These are phyloP conservation scores for Alcis repandata DNA, from an alignment of 2,888 invertebrate genomes.

Conservation along the genomic window DNA sequence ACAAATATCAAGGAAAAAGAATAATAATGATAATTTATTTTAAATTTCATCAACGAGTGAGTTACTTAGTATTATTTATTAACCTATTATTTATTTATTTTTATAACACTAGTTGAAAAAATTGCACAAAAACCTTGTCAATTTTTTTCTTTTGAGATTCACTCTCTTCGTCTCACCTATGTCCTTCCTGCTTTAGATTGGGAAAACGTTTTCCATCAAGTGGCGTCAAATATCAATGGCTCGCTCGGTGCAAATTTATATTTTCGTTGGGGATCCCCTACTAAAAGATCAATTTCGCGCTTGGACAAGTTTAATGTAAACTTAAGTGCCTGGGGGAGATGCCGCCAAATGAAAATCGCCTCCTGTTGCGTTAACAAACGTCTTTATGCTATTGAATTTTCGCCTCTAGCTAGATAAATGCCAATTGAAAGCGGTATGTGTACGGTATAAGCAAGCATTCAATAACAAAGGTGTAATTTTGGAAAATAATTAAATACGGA, in stretches of 20 bases:
- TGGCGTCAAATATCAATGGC: constrained; percentile 74
- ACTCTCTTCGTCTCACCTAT: neutral
- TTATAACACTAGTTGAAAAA: neutral
- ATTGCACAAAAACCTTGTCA: neutral
- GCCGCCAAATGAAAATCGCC: constrained; percentile 76
- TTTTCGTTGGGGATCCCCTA: constrained; percentile 79
- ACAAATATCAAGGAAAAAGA: too few relatives aligned
- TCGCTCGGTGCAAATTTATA: constrained; percentile 77
- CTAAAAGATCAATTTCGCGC: constrained; percentile 87
- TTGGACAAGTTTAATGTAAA: constrained; percentile 85
- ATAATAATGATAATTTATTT: too few relatives aligned
- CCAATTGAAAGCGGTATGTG: constrained; percentile 31
- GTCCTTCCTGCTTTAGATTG: constrained; percentile 25
- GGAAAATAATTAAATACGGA: too few relatives aligned
- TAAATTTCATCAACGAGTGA: too few relatives aligned
- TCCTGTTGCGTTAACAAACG: constrained; percentile 76
- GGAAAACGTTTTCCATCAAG: constrained; percentile 46
- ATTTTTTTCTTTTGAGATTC: neutral
- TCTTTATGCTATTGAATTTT: constrained; percentile 80
- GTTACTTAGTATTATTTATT: too few relatives aligned
- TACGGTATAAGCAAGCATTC: neutral
- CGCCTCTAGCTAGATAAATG: constrained; percentile 45
- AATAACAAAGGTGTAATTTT: neutral
- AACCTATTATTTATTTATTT: neutral
- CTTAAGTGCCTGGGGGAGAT: constrained; percentile 81